A percentile compares a stretch with the other conserved stretches of the same genome.
These are phyloP conservation scores for Sinella curviseta DNA, from an alignment of 1,140 invertebrate species.

Conservation along the genomic window DNA sequence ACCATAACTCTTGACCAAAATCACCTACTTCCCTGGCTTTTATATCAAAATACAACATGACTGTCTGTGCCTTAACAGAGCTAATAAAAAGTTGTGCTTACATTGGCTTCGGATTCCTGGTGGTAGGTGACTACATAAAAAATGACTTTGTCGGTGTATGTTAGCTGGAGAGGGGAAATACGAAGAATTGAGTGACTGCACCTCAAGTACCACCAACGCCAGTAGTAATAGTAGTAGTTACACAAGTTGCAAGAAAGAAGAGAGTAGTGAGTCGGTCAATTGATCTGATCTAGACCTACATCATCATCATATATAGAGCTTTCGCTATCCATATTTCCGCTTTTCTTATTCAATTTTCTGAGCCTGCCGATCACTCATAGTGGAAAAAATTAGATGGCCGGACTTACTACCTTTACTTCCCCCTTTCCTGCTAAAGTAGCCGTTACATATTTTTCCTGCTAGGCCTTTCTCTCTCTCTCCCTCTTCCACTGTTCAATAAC, in stretches of 20 bases:
- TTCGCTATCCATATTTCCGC: background rate
- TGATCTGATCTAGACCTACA: background rate
- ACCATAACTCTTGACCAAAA: slow-evolving; percentile 10
- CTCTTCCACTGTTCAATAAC: background rate
- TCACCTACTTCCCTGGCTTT: background rate
- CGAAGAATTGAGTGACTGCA: background rate
- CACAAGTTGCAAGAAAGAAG: background rate
- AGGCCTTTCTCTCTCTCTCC: background rate
- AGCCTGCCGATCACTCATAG: background rate
- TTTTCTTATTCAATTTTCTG: slow-evolving; percentile 7
- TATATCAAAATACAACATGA: background rate
- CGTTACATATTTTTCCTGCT: background rate
- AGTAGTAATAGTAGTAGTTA: background rate
- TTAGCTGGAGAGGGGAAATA: background rate
- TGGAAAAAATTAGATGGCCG: no score
- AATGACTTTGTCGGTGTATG: background rate
- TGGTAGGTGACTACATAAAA: no score
- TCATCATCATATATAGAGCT: background rate
- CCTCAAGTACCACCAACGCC: background rate
- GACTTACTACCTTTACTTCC: no score
- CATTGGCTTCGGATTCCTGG: no score
- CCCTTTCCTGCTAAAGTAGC: no score
- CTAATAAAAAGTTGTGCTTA: no score
- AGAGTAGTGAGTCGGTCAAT: background rate
- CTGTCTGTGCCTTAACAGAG: background rate